Percentiles rank a stretch among this genome's conserved stretches.
These are phyloP conservation scores for Bombycilla garrulus DNA, from an alignment of 2,113 vertebrate species.

Conservation along the genomic window DNA sequence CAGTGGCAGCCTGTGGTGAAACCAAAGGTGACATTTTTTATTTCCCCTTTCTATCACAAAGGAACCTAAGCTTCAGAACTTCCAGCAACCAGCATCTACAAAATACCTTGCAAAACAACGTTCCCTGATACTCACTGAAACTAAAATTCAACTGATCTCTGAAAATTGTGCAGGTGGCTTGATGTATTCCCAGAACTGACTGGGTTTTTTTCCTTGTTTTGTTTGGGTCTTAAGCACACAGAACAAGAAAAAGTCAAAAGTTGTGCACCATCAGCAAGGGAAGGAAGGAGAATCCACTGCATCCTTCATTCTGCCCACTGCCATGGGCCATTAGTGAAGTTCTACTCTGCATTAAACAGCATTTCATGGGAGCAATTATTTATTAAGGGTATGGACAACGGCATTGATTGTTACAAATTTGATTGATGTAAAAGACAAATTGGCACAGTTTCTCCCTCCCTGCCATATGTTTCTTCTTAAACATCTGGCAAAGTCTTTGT, in stretches of 20 bases:
- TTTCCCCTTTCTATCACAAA: background rate
- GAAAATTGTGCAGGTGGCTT: background rate
- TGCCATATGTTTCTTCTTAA: slow-evolving; percentile 69
- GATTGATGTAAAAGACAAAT: slow-evolving; percentile 67
- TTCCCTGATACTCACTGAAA: background rate
- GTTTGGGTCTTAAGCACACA: background rate
- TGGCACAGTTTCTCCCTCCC: slow-evolving; percentile 35
- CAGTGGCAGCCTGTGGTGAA: fast-evolving
- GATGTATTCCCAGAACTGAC: background rate
- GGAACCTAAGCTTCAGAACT: background rate
- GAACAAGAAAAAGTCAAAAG: background rate
- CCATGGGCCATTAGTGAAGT: background rate
- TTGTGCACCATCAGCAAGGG: background rate
- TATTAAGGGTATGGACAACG: slow-evolving; percentile 46
- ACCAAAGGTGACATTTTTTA: background rate
- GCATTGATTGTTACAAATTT: slow-evolving; percentile 55
- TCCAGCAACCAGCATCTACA: background rate
- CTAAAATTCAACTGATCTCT: background rate
- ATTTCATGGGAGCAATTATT: background rate
- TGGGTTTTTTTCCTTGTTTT: background rate
- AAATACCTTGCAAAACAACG: background rate
- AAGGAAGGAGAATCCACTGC: background rate
- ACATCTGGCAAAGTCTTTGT: slow-evolving; percentile 57
- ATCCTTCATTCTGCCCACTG: background rate
- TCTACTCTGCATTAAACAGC: background rate